Conservation (phyloP, 2,113 vertebrate genomes). For the Rhabdornis inornatus region DNA sequence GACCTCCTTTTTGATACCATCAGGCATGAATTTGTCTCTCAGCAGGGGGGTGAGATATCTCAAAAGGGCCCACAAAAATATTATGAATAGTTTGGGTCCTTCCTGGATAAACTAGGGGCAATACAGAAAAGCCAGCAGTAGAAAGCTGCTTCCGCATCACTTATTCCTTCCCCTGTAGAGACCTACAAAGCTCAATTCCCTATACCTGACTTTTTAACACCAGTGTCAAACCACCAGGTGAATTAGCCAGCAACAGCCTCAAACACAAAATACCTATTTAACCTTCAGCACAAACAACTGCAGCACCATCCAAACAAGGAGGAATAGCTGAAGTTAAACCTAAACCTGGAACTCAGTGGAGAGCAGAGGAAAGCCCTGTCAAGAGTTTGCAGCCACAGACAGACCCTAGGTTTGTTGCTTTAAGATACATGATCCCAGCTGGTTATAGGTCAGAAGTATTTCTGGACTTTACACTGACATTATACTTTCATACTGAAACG, state of each 20-base stretch:
- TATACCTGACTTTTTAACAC: not conserved
- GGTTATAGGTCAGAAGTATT: constrained; percentile 58
- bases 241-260: not conserved
- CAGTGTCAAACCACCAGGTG: not conserved
- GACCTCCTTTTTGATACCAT: not conserved
- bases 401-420: not conserved
- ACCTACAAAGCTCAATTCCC: not conserved
- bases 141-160: not conserved
- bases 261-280: not conserved
- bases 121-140: not conserved
- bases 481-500: constrained; percentile 13
- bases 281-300: not conserved
- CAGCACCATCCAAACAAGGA: not conserved
- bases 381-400: not conserved
- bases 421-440: constrained; percentile 35
- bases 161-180: not conserved
- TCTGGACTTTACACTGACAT: constrained; percentile 57
- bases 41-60: not conserved
- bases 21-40: not conserved
- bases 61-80: not conserved
- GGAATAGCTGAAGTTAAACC: not conserved
- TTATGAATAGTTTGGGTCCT: not conserved
- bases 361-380: not conserved
- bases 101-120: not conserved
- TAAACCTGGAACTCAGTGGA: not conserved